These are phyloP conservation scores for Bothrops jararaca DNA, from an alignment of 2,113 vertebrate species.

Conservation along the genomic window DNA sequence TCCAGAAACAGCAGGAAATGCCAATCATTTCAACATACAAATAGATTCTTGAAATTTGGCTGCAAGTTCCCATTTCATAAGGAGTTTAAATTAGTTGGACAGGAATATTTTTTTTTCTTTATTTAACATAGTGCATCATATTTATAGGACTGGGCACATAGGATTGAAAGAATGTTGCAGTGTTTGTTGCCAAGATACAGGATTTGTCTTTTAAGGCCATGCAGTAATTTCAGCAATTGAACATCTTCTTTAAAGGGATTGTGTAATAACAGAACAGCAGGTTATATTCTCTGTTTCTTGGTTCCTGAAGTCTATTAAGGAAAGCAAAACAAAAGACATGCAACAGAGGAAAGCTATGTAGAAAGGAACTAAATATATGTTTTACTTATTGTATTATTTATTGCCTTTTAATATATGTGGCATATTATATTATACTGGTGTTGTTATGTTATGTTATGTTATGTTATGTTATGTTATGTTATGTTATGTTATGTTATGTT, in stretches of 20 bases:
- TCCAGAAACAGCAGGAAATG: neutral
- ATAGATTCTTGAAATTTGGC: neutral
- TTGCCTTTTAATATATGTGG: neutral
- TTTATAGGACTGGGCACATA: neutral
- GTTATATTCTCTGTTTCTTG: conserved; percentile 16
- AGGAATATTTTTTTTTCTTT: neutral
- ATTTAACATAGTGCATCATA: neutral
- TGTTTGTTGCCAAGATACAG: neutral
- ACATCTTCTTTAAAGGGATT: conserved; percentile 15
- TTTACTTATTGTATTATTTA: neutral
- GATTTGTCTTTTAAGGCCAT: conserved; percentile 5
- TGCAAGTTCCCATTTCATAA: neutral
- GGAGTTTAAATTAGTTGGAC: neutral
- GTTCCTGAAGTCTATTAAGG: neutral
- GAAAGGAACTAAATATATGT: neutral
- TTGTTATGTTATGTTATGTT: too few species aligned
- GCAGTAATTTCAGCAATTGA: conserved; percentile 27
- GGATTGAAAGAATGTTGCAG: neutral
- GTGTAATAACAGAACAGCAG: conserved; percentile 51
- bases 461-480: too few species aligned
- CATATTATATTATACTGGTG: too few species aligned
- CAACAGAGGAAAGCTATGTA: neutral
- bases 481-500: too few species aligned
- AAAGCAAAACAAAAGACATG: conserved; percentile 18
- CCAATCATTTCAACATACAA: neutral